Evolutionary conservation across 2,888 invertebrate genomes (phyloP).

Genomic region (Dasypogon diadema): DNA sequence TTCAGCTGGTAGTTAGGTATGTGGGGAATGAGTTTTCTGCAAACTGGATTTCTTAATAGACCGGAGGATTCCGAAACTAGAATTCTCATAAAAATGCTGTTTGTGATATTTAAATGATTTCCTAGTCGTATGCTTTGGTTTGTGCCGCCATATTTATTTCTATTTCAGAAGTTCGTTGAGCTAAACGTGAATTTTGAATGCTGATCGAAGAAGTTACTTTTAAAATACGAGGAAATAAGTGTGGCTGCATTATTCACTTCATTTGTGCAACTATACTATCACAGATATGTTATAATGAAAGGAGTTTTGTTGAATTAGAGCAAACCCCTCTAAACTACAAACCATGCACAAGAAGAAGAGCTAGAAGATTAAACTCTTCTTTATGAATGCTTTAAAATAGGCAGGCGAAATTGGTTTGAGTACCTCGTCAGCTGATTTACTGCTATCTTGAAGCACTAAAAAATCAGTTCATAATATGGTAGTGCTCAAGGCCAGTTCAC

Average conservation of each 20-base stretch:
- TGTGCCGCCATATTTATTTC: background rate
- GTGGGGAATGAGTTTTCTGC: conserved; percentile 35
- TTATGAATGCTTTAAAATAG: no score
- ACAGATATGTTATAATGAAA: no score
- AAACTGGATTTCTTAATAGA: conserved; percentile 46
- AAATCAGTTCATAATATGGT: no score
- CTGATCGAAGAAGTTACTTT: background rate
- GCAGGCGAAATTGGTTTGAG: no score
- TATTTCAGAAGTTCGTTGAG: conserved; percentile 13
- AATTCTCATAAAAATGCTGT: conserved; percentile 35
- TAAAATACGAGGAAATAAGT: background rate
- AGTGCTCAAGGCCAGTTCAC: no score
- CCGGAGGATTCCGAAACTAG: conserved; percentile 40
- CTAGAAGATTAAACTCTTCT: no score
- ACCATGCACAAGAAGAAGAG: no score
- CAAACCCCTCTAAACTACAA: no score
- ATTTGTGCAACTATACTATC: no score
- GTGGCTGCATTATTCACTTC: background rate
- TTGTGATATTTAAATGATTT: conserved; percentile 11
- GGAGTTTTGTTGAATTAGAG: no score
- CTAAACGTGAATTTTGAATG: background rate
- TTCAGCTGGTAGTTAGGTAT: conserved; percentile 31
- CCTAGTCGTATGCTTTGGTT: background rate
- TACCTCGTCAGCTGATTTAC: no score
- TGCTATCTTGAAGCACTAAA: no score